Conservation (phyloP, 2,113 vertebrate species). For the Serinus canaria region DNA sequence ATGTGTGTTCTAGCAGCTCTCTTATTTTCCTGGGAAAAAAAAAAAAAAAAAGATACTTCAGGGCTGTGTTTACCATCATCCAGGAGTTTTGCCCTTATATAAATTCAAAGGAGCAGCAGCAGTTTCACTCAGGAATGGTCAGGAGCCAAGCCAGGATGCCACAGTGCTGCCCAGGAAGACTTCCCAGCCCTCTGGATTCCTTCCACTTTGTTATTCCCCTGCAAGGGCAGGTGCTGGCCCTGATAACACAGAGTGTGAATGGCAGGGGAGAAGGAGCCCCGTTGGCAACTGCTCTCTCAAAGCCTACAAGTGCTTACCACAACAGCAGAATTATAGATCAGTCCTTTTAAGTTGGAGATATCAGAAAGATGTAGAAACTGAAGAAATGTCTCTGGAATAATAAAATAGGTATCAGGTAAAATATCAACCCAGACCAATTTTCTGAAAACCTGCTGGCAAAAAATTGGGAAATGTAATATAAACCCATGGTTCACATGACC, state of each 20-base stretch:
- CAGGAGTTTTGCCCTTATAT: not conserved
- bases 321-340: not conserved
- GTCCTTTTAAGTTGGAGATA: not conserved
- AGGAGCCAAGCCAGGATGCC: not conserved
- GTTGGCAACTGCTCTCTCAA: not conserved
- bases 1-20: not conserved
- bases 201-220: not conserved
- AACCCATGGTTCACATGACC: not conserved
- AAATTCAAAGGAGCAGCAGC: not conserved
- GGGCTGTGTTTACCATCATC: not conserved
- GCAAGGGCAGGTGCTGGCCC: not conserved
- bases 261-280: not conserved
- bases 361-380: not conserved
- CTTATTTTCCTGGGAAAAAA: not conserved
- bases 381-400: not conserved
- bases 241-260: not conserved
- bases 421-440: not conserved
- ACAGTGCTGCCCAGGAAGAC: not conserved
- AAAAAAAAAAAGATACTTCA: not conserved
- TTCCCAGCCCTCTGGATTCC: not conserved
- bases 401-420: not conserved
- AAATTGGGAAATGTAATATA: not conserved
- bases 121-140: not conserved
- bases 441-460: not conserved
- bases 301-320: not conserved